Conservation (phyloP, 2,113 vertebrate genomes). For the Candoia aspera region DNA sequence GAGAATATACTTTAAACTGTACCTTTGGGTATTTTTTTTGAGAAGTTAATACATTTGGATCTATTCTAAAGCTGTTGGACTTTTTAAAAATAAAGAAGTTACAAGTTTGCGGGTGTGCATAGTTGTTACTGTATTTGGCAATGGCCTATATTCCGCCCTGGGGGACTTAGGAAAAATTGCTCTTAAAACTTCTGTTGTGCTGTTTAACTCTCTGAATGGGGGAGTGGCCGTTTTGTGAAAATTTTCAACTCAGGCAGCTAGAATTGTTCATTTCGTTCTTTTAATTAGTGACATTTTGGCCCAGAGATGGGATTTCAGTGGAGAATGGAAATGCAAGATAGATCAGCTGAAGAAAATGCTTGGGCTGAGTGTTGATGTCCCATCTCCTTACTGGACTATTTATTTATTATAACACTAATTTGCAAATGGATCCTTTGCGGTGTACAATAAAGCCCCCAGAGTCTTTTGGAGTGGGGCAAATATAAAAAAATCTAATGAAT, state of each 20-base stretch:
- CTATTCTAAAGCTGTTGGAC: constrained; percentile 76
- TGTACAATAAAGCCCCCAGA: too few relatives aligned
- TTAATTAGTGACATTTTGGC: not conserved
- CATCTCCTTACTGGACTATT: too few relatives aligned
- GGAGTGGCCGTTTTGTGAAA: not conserved
- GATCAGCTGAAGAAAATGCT: not conserved
- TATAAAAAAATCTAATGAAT: too few relatives aligned
- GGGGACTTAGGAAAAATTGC: not conserved
- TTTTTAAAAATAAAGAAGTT: constrained; percentile 76
- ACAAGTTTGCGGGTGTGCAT: constrained; percentile 71
- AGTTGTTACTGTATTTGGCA: constrained; percentile 48
- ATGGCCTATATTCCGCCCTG: constrained; percentile 10
- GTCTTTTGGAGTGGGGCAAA: too few relatives aligned
- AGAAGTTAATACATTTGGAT: constrained; percentile 78
- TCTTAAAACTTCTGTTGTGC: not conserved
- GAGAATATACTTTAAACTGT: constrained; percentile 79
- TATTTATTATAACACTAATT: too few relatives aligned
- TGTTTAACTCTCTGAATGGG: not conserved
- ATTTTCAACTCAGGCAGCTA: not conserved
- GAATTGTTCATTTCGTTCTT: not conserved
- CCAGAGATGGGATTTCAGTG: not conserved
- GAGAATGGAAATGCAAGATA: not conserved
- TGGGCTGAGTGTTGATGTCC: not conserved
- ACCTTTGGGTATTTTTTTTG: constrained; percentile 79
- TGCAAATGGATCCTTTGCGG: too few relatives aligned